Conservation (phyloP, 2,888 invertebrate genomes). For the Drosophila pseudotalamancana region DNA sequence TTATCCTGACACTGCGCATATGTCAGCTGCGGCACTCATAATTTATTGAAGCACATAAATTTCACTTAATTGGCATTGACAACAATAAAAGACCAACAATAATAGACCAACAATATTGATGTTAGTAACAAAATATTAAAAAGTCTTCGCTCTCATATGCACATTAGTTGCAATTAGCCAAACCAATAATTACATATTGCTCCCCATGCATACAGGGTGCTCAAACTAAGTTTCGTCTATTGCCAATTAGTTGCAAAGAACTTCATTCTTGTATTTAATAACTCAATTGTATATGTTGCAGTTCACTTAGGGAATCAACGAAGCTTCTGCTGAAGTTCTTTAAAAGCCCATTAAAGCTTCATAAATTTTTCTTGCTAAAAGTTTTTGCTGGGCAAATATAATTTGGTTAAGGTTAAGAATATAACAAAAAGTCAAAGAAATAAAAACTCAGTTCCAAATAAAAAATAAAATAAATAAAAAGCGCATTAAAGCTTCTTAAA, state of each 20-base stretch:
- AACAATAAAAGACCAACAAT: conserved; percentile 45
- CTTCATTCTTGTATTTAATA: conserved; percentile 11
- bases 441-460: no score
- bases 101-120: conserved; percentile 23
- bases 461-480: no score
- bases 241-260: conserved; percentile 21
- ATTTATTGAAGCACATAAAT: conserved; percentile 77
- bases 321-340: no score
- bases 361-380: no score
- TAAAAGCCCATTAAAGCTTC: no score
- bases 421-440: no score
- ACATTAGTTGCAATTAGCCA: conserved; percentile 67
- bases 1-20: conserved; percentile 54
- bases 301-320: no score
- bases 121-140: conserved; percentile 33
- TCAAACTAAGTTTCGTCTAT: not conserved
- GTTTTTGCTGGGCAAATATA: no score
- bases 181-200: conserved; percentile 50
- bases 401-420: no score
- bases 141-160: conserved; percentile 47
- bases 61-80: conserved; percentile 76
- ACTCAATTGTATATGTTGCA: no score
- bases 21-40: conserved; percentile 72
- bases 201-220: conserved; percentile 3
- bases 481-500: no score